These are phyloP conservation scores for Puffinus mauretanicus DNA, from an alignment of 2,113 vertebrate species.

Conservation along the genomic window DNA sequence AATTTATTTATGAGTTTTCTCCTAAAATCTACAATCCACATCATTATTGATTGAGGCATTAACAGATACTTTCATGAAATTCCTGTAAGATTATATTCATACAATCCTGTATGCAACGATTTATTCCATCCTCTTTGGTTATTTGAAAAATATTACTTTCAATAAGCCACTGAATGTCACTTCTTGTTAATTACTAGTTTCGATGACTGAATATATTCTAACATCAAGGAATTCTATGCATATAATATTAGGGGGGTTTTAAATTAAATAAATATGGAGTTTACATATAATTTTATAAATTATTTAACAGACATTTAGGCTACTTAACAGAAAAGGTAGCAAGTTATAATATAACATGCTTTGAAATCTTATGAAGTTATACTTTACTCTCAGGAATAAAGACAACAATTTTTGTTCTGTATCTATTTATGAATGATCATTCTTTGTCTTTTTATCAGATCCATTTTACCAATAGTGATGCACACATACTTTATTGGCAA, in stretches of 20 bases:
- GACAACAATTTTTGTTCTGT: neutral
- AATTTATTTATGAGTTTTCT: neutral
- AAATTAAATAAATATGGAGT: neutral
- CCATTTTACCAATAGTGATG: neutral
- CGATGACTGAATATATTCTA: neutral
- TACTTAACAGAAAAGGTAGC: neutral
- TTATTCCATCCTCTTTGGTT: neutral
- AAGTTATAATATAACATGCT: neutral
- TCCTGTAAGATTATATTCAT: neutral
- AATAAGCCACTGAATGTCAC: neutral
- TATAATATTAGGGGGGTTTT: neutral
- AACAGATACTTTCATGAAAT: neutral
- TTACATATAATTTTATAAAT: neutral
- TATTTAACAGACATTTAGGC: neutral
- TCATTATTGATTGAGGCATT: neutral
- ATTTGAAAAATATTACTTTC: conserved; percentile 17
- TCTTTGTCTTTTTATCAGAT: neutral
- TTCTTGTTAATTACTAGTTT: neutral
- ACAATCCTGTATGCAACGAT: neutral
- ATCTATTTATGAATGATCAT: neutral
- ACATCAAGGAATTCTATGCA: neutral
- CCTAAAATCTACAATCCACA: neutral
- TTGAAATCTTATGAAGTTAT: neutral
- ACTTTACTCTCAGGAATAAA: neutral
- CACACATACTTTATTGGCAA: neutral